Evolutionary conservation across 1,140 invertebrate species (phyloP), one percentile per base, ranked within the genome.

Genomic region (Xylocopa sonorina): DNA sequence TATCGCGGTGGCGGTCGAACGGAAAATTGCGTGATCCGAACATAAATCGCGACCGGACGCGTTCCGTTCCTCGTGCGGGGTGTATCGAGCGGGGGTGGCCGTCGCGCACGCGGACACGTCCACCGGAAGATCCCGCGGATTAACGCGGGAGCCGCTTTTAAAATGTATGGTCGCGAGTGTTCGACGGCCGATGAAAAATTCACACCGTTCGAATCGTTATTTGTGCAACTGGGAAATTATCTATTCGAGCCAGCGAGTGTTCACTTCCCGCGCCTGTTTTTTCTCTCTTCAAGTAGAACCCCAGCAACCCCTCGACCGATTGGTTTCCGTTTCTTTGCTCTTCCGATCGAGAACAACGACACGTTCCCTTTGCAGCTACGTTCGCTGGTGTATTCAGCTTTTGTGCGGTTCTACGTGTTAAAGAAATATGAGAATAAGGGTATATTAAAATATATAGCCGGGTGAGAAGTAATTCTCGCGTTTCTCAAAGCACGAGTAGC

Each of bases 161-260:
- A 69, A 50, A 51, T 50, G 75, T 32, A 32, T 12, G 48, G 43
- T 50, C 63, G 29, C 43, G 32, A n/a, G n/a, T 43, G 62, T 41
- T 53, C 18, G 48, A 64, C 18, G 6, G 3, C 1, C 32, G 32
- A 77, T 69, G 43, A 77, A 77, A 69, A 57, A 77, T 77, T 48
- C 50, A 58, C 51, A 48, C 41, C 12, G 38, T 3, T 10, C 0
- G 24, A n/a, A 68, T 48, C n/a, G 74, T 77, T 38, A 32, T 46
- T 63, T 21, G 12, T 5, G 27, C n/a, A 0, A 0, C 46, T 10
- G 48, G 10, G 10, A 21, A 68, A 77, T 57, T 27, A 69, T 77
- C 64, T 57, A n/a, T 16, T 29, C 34, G 34, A 9, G 3, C n/a
- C 27, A 24, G 14, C 51, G 12, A 2, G 16, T 16, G 16, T 1